Base-by-base conservation (phyloP, 2,888 invertebrate genomes). In the Heliconius ethilla region DNA sequence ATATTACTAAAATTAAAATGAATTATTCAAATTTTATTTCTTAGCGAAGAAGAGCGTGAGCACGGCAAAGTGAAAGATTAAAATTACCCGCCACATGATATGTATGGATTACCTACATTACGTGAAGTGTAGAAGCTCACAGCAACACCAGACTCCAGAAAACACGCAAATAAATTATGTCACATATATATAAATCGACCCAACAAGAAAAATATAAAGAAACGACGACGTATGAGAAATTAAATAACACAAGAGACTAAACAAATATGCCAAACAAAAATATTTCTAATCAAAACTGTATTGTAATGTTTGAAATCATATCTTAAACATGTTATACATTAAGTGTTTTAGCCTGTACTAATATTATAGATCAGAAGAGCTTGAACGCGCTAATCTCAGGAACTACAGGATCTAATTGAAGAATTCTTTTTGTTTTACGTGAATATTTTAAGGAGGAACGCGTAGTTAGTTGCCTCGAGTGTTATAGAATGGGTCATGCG, bases 11-110 rank as follows among this genome's bases (percentile, higher is more conserved):
- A 22, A 55, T 22, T 70, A 5, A 37, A 55, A 55, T 55, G 22
- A 55, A 55, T 22, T 10, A 15, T 27, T 9, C 33, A 72, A 37
- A 59, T 55, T 72, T 59, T 9, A 72, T 59, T 72, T 72, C n/a
- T 33, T 72, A 37, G 59, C 72, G 37, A 72, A 72, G 72, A 72
- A 72, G 33, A 37, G 13, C 18, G 22, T 10, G 29, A 55, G 70
- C 55, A 27, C 70, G 37, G 22, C 59, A 37, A 55, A 33, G 15
- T 69, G 25, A 40, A 40, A 37, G 2, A 67, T 18, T 37, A 33
- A 37, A 22, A n/a, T 37, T n/a, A 69, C 25, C 40, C 40, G 40
- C 15, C n/a, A 69, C 40, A 11, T 37, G 37, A 67, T n/a, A 40
- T 25, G 69, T n/a, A 67, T 67, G 33, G 3, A 37, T n/a, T 37